A percentile compares a stretch with the other conserved stretches of the same genome.
Evolutionary conservation across 2,888 invertebrate genomes (phyloP).

Genomic region (Parnassius smintheus): DNA sequence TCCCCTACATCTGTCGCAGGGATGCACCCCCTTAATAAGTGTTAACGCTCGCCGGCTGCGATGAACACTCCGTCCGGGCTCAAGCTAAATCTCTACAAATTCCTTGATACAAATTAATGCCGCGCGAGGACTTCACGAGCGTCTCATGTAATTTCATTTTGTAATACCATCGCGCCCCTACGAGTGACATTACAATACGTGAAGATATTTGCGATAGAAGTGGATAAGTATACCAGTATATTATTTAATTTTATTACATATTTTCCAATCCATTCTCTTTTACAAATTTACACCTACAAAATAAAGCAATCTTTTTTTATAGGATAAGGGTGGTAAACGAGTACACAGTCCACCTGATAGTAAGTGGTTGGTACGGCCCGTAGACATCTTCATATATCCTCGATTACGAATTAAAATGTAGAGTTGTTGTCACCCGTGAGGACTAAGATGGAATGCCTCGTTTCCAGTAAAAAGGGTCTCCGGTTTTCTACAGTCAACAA

Average conservation of each 20-base stretch:
- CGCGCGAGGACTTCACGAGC: slow-evolving; percentile 62
- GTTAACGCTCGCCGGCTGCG: slow-evolving; percentile 79
- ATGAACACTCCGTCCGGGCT: slow-evolving; percentile 72
- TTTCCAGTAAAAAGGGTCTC: too few relatives aligned
- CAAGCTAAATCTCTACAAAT: slow-evolving; percentile 80
- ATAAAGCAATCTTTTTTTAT: too few relatives aligned
- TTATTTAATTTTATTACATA: slow-evolving; percentile 14
- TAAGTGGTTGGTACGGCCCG: too few relatives aligned
- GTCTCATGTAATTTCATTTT: slow-evolving; percentile 74
- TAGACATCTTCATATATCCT: too few relatives aligned
- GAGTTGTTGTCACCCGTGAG: too few relatives aligned
- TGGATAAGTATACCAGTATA: slow-evolving; percentile 19
- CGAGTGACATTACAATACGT: slow-evolving; percentile 45
- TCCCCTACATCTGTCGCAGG: slow-evolving; percentile 81
- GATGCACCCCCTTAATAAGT: slow-evolving; percentile 82
- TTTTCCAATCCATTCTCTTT: not conserved
- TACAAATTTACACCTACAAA: too few relatives aligned
- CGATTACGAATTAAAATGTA: too few relatives aligned
- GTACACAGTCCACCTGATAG: too few relatives aligned
- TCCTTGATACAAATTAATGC: slow-evolving; percentile 80
- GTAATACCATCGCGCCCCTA: slow-evolving; percentile 55
- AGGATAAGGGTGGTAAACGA: too few relatives aligned
- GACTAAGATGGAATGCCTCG: too few relatives aligned
- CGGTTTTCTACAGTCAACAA: too few relatives aligned
- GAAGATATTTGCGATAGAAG: slow-evolving; percentile 36